These are phyloP conservation scores for Acrossocheilus wenchowensis DNA, from an alignment of 2,797 vertebrate species.

Conservation along the genomic window DNA sequence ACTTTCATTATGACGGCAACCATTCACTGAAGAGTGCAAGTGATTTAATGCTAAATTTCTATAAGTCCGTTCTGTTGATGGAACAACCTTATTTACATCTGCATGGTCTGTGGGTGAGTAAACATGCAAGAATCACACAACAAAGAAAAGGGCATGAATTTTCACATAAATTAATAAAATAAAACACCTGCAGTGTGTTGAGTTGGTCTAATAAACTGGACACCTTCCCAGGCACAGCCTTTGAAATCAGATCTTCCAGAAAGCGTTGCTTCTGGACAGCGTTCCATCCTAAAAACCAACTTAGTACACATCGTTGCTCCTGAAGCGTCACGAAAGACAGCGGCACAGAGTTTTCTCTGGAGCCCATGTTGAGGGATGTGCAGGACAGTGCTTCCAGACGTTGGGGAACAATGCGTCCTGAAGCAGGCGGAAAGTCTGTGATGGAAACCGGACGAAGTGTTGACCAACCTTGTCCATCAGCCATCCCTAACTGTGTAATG, in stretches of 20 bases:
- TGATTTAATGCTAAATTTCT: neutral
- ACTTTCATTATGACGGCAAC: neutral
- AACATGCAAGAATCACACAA: neutral
- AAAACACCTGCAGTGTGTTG: constrained; percentile 81
- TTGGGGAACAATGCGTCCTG: constrained; percentile 64
- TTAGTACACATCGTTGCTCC: constrained; percentile 88
- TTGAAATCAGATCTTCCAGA: constrained; percentile 85
- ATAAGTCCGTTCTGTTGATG: neutral
- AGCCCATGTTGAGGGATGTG: constrained; percentile 57
- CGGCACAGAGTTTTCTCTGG: constrained; percentile 62
- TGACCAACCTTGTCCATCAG: constrained; percentile 53
- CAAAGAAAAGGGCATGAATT: neutral
- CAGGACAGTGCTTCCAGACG: constrained; percentile 73
- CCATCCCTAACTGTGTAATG: constrained; percentile 42
- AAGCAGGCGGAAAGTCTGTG: constrained; percentile 66
- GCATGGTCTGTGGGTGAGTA: neutral
- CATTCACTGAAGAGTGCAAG: neutral
- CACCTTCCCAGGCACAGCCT: constrained; percentile 89
- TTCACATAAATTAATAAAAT: neutral
- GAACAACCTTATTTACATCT: neutral
- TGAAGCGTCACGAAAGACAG: constrained; percentile 86
- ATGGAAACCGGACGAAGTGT: constrained; percentile 49
- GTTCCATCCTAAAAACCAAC: constrained; percentile 88
- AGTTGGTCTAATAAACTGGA: constrained; percentile 86
- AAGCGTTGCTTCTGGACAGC: constrained; percentile 82